Evolutionary conservation across 2,113 vertebrate species (phyloP).

Genomic region (Macquaria ambigua): DNA sequence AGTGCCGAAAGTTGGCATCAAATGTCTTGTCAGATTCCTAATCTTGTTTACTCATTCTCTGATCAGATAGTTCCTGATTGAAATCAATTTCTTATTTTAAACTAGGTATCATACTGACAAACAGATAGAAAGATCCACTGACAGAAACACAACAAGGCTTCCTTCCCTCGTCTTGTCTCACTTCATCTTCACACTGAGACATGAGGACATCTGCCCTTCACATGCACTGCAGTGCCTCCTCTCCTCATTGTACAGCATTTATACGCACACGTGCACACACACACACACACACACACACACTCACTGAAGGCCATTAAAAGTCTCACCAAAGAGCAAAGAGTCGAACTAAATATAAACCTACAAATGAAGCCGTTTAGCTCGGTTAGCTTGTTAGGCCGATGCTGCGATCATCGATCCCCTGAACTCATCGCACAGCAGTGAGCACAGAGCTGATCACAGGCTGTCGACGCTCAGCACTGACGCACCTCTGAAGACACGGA

Average conservation of each 20-base stretch:
- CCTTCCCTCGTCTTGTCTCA: neutral
- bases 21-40: neutral
- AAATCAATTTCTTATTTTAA: neutral
- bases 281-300: conserved; percentile 1
- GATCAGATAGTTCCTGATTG: neutral
- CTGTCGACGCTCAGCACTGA: neutral
- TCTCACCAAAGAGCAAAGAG: neutral
- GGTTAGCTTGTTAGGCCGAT: neutral
- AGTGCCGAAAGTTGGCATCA: too few species aligned
- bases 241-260: neutral
- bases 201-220: neutral
- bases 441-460: conserved; percentile 4
- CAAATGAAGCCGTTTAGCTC: neutral
- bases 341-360: neutral
- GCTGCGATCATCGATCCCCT: conserved; percentile 28
- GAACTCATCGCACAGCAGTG: neutral
- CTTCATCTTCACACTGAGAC: neutral
- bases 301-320: neutral
- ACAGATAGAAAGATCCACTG: neutral
- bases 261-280: neutral
- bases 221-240: neutral
- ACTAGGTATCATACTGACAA: neutral
- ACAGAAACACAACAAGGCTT: neutral
- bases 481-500: neutral
- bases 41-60: neutral